A percentile compares a stretch with the other conserved stretches of the same genome.
Conservation (phyloP, 1,140 invertebrate species). For the Vanessa tameamea region DNA sequence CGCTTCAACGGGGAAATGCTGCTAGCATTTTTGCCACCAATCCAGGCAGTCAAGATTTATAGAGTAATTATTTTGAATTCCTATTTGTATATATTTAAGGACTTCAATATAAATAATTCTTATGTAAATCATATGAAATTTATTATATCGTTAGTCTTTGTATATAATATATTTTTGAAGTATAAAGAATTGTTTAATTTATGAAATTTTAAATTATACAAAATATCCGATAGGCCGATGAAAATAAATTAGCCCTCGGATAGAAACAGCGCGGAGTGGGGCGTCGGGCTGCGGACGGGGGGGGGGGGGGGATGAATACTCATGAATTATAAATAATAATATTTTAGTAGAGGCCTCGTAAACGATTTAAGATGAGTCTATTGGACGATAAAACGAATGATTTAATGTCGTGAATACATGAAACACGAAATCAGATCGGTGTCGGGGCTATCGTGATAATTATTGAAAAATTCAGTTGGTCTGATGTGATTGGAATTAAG, state of each 20-base stretch:
- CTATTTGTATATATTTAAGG: too few species aligned
- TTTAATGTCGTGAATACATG: not conserved
- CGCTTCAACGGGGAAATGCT: too few species aligned
- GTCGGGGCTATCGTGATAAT: not conserved
- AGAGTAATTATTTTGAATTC: too few species aligned
- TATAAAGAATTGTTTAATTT: not conserved
- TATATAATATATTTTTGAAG: not conserved
- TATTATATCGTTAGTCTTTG: too few species aligned
- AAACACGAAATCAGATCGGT: not conserved
- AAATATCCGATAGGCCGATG: slow-evolving; percentile 18
- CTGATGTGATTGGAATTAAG: too few species aligned
- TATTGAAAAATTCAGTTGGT: not conserved
- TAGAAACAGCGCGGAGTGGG: not conserved
- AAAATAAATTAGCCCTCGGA: slow-evolving; percentile 25
- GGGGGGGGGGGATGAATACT: not conserved
- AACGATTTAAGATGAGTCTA: slow-evolving; percentile 27
- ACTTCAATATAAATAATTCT: too few species aligned
- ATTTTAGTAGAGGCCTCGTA: slow-evolving; percentile 25
- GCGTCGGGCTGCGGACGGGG: not conserved
- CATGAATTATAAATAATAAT: slow-evolving; percentile 35
- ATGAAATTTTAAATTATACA: slow-evolving; percentile 6
- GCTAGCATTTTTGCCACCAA: too few species aligned
- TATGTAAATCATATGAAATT: too few species aligned
- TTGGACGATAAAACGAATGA: slow-evolving; percentile 21
- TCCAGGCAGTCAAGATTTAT: too few species aligned